phyloP scores from a whole-genome alignment of 2,797 vertebrate species.

The Lutra lutra region DNA sequence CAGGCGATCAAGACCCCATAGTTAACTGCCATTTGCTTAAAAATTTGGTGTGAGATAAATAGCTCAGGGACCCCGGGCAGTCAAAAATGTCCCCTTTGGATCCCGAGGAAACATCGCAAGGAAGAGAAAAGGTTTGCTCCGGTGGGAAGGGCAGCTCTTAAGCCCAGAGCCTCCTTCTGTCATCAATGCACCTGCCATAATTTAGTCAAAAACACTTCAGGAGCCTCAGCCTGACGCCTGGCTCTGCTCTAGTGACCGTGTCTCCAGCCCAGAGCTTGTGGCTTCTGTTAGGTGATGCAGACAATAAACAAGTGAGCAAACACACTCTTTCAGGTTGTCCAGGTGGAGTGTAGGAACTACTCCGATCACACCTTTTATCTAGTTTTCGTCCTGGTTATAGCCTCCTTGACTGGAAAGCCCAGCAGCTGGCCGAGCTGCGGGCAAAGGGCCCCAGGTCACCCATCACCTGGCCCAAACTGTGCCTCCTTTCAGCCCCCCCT shows the following conservation, averaged over 20 bases:
- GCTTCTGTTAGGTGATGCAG: neutral
- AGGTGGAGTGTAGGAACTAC: neutral
- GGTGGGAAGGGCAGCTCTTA: neutral
- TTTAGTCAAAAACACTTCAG: fast-evolving
- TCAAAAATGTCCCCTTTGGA: neutral
- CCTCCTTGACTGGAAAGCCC: neutral
- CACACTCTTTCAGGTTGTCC: neutral
- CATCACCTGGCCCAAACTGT: neutral
- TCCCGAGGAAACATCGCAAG: neutral
- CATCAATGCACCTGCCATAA: fast-evolving
- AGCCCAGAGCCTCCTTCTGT: neutral
- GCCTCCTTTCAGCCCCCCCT: neutral
- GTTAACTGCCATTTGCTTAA: neutral
- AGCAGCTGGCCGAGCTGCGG: neutral
- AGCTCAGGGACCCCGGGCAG: neutral
- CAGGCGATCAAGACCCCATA: fast-evolving
- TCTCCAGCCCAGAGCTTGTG: neutral
- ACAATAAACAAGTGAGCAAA: neutral
- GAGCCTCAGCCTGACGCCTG: neutral
- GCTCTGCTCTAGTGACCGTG: neutral
- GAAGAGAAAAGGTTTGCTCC: neutral
- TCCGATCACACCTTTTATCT: neutral
- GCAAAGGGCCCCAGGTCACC: neutral
- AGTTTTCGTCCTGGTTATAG: neutral
- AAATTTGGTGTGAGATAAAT: neutral